Evolutionary conservation across 2,888 invertebrate species (phyloP), one percentile per base, ranked within the genome.

Genomic region (Notocelia uddmanniana): DNA sequence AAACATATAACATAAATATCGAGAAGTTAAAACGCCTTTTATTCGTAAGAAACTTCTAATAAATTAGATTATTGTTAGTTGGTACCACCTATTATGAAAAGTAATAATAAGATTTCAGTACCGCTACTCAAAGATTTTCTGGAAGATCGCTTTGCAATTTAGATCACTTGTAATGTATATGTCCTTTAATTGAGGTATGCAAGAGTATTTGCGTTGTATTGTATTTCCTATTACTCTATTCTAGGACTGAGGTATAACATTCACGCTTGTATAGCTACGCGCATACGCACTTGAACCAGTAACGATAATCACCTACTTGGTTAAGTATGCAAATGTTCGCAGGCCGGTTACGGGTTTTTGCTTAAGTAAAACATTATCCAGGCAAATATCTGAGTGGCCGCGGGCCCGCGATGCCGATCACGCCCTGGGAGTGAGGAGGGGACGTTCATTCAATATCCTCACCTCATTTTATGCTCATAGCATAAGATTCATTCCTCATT

Each of bases 351-450:
- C 77, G 78, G 78, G 81, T 85, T 86, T 87, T 86, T 83, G 75
- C 79, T 76, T 77, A 76, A 81, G 77, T 79, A 81, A 79, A 79
- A 79, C 79, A 83, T 81, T 86, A 87, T 86, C 85, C 75, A 80
- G 78, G 77, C 79, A 85, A 83, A 84, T 78, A 87, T 87, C 85
- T 81, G 68, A 73, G 41, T 57, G 68, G 23, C 64, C 81, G 81
- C 79, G 69, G 78, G 82, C 79, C 72, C 41, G 63, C 26, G 68
- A 72, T 64, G 76, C 77, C 60, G 74, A 79, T 77, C 79, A 63
- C 11, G 19, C 50, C 19, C 26, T 8, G n/a, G 8, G 45, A 45
- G 45, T 45, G 6, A 45, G 45, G 45, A 45, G 45, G n/a, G 45
- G n/a, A 45, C 45, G 45, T n/a, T 45, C 45, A 45, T 45, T 45